A percentile compares a stretch with the other conserved stretches of the same genome.
Evolutionary conservation across 2,113 vertebrate species (phyloP).

Genomic region (Dermatemys mawii): DNA sequence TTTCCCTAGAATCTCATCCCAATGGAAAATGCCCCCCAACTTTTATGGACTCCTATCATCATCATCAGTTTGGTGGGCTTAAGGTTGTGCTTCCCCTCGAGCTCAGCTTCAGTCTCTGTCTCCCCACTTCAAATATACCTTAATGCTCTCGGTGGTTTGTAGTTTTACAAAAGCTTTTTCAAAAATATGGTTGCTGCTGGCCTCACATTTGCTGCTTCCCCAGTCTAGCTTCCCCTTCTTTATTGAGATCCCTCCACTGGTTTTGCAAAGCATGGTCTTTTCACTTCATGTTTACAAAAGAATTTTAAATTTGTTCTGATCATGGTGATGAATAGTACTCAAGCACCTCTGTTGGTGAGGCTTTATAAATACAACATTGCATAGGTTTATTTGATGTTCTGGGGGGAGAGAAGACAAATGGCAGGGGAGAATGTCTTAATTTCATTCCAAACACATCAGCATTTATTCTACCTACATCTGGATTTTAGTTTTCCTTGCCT

Average conservation of each 20-base stretch:
- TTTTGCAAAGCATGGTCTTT: background rate
- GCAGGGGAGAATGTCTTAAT: background rate
- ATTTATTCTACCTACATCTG: background rate
- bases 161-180: background rate
- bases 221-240: background rate
- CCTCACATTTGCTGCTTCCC: background rate
- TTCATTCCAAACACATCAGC: background rate
- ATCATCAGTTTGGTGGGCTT: background rate
- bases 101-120: background rate
- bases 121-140: background rate
- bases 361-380: background rate
- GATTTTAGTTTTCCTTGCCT: background rate
- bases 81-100: background rate
- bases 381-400: background rate
- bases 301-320: background rate
- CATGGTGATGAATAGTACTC: background rate
- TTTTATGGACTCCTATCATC: background rate
- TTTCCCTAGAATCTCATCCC: background rate
- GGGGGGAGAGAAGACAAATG: background rate
- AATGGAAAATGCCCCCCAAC: background rate
- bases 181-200: background rate
- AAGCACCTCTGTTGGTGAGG: background rate
- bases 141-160: background rate
- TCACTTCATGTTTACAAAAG: background rate
- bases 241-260: background rate